A percentile compares a stretch with the other conserved stretches of the same genome.
Evolutionary conservation across 2,888 invertebrate genomes (phyloP).

Genomic region (Steromphala cineraria): DNA sequence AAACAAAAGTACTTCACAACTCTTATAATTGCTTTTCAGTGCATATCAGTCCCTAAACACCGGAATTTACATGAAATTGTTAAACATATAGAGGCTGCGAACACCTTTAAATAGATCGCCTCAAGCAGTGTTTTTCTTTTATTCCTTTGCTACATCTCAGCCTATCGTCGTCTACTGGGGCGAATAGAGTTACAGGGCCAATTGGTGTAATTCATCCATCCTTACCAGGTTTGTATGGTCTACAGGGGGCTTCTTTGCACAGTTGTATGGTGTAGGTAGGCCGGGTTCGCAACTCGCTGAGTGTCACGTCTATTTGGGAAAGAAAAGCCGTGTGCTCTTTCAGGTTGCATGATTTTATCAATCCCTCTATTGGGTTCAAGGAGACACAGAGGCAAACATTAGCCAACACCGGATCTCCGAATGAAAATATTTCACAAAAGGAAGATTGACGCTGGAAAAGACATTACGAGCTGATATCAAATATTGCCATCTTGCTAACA

Average conservation of each 20-base stretch:
- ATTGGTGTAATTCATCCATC: not conserved
- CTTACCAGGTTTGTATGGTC: not conserved
- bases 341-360: not conserved
- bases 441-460: not conserved
- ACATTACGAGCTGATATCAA: not conserved
- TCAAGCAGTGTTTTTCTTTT: not conserved
- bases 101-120: not conserved
- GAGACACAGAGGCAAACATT: conserved; percentile 3
- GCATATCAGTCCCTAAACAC: too few species aligned
- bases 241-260: too few species aligned
- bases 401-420: not conserved
- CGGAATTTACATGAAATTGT: too few species aligned
- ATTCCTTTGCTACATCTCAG: not conserved
- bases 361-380: not conserved
- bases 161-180: not conserved
- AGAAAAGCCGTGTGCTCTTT: not conserved
- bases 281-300: too few species aligned
- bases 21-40: too few species aligned
- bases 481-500: not conserved
- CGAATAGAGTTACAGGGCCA: not conserved
- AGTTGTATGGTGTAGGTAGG: too few species aligned
- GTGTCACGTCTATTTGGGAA: not conserved
- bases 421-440: not conserved
- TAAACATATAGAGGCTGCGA: not conserved
- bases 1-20: too few species aligned